Evolutionary conservation across 92 coral and sea anemone species (phyloP), one percentile per base, ranked within the genome.

Genomic region (Actinostola sp.): DNA sequence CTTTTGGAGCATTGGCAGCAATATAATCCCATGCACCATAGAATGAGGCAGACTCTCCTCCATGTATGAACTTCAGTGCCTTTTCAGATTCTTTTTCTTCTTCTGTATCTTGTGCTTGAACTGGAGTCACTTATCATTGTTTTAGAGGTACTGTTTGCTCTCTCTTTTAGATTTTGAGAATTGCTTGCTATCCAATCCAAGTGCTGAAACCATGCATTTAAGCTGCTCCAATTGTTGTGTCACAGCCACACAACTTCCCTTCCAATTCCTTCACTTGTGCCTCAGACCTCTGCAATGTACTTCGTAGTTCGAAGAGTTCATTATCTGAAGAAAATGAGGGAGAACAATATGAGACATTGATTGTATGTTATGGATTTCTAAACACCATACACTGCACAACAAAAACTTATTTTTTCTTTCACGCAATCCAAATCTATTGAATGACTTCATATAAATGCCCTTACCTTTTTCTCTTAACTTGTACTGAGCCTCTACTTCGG

Each of bases 151-250:
- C 75, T 79, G 80, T 79, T n/a, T 79, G 21, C 57, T 79, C 86
- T 44, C 41, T 81, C 48, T 72, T 82, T 45, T 39, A 39, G 76
- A 52, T 61, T 82, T 66, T 21, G 87, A 75, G 67, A 74, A 82
- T 45, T 74, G 87, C 74, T 61, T 82, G 82, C 51, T 53, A 30
- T 75, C 87, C 42, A 82, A 76, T 29, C 87, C 87, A 53, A 82
- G 82, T 48, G 76, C 64, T 58, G 82, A 66, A 48, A 82, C 36
- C 83, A 82, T 61, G 51, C 70, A 75, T 70, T 82, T 75, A 5
- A 70, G 79, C 68, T 83, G 73, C 43, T 83, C 84, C 73, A 76
- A 19, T 79, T 83, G 79, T 68, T 33, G 50, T 28, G 62, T 83
- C 52, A 49, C 36, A 27, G 65, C 68, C 8, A 30, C n/a, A 57